Evolutionary conservation across 2,888 invertebrate genomes (phyloP).

Genomic region (Dicycla oo): DNA sequence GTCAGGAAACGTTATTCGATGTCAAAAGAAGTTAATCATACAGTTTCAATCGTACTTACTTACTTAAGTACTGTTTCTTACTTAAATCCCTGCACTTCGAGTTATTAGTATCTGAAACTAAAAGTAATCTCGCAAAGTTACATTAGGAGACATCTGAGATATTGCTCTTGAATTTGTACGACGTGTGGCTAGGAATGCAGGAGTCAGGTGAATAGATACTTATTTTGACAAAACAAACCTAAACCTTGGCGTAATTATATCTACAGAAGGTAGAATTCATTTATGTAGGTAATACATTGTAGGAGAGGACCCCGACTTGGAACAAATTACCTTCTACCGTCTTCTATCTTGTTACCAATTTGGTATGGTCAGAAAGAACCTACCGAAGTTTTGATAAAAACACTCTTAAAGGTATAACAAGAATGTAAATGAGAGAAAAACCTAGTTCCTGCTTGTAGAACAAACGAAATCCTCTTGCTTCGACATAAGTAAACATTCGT

Average conservation of each 20-base stretch:
- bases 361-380: neutral
- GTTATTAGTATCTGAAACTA: constrained; percentile 30
- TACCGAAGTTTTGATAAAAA: neutral
- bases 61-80: neutral
- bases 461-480: neutral
- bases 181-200: neutral
- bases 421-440: neutral
- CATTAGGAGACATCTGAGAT: constrained; percentile 13
- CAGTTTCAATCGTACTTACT: neutral
- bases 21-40: neutral
- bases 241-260: neutral
- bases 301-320: neutral
- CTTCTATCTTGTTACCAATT: neutral
- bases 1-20: neutral
- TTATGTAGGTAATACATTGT: neutral
- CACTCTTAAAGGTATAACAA: neutral
- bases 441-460: neutral
- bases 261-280: neutral
- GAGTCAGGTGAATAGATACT: neutral
- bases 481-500: no score
- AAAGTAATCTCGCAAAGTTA: constrained; percentile 29
- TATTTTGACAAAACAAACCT: neutral
- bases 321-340: neutral
- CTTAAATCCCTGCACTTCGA: neutral
- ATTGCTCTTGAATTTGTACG: constrained; percentile 23